Conservation (phyloP, 2,888 invertebrate species). For the Polydesmus complanatus region DNA sequence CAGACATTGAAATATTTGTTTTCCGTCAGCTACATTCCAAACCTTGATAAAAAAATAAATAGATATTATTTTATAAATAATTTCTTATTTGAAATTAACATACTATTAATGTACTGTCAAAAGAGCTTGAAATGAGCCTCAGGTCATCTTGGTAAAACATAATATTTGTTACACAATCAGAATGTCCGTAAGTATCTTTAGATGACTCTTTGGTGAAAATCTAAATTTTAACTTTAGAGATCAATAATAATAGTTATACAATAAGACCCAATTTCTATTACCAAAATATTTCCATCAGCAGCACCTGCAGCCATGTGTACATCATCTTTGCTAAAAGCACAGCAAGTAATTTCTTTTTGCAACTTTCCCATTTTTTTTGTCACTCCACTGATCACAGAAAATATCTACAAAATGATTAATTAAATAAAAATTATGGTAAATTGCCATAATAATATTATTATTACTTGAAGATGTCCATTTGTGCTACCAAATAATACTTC, state of each 20-base stretch:
- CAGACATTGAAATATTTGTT: neutral
- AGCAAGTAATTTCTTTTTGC: slow-evolving; percentile 7
- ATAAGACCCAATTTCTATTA: slow-evolving; percentile 12
- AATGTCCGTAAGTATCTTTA: slow-evolving; percentile 11
- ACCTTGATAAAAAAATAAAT: slow-evolving; percentile 5
- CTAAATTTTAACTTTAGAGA: neutral
- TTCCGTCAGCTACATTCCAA: slow-evolving; percentile 6
- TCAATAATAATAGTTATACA: neutral
- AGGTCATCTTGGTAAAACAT: slow-evolving; percentile 11
- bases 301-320: slow-evolving; percentile 17
- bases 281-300: slow-evolving; percentile 16
- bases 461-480: slow-evolving; percentile 18
- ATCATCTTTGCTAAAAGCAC: neutral
- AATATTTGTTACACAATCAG: slow-evolving; percentile 16
- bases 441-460: neutral
- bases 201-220: neutral
- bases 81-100: neutral
- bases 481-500: slow-evolving; percentile 19
- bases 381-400: slow-evolving; percentile 5
- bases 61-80: neutral
- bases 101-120: slow-evolving; percentile 19
- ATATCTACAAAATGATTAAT: neutral
- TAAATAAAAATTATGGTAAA: neutral
- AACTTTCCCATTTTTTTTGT: neutral
- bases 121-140: slow-evolving; percentile 17